Base-by-base conservation (phyloP, 2,888 invertebrate species). In the Ecliptopera silaceata region DNA sequence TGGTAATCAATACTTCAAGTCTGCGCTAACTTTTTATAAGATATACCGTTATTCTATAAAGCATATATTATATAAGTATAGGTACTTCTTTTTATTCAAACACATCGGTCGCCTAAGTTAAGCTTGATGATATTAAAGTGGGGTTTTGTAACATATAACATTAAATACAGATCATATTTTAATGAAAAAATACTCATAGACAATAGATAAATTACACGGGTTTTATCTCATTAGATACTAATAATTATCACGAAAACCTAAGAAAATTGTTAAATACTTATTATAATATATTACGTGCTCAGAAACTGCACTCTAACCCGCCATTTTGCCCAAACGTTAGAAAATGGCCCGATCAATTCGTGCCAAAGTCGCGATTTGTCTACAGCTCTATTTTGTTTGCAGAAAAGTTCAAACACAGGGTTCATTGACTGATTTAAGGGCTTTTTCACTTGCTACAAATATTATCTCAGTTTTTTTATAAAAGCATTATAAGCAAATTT, bases 291-390 rank as follows among this genome's bases (percentile, higher is more conserved):
- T 43, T 43, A 50, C 50, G 2, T 11, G 11, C 36, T 0, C 6
- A 20, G 12, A 4, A 18, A 46, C 50, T 5, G 36, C 13, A 5
- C 57, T 57, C 51, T 53, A 59, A 53, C 15, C 17, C 29, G 15
- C 10, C 46, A 47, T 38, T 45, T 54, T 49, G 47, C 59, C 51
- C 38, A 41, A 36, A 56, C 48, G 56, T 59, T 59, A 59, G 60
- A 64, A 61, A 62, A 66, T 64, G 65, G 61, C 54, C 38, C 63
- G 61, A 65, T 69, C 65, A 64, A 60, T 65, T 69, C 64, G 60
- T 59, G 62, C 65, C 64, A 64, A 66, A 66, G 63, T 70, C 64
- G 54, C 72, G 70, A 73, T 75, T 75, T 74, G 69, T 75, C 72
- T 71, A 70, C 66, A 58, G 64, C 71, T 72, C 66, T 66, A 71